Evolutionary conservation across 2,113 vertebrate species (phyloP).

Genomic region (Cyprinodon brontotheroides): DNA sequence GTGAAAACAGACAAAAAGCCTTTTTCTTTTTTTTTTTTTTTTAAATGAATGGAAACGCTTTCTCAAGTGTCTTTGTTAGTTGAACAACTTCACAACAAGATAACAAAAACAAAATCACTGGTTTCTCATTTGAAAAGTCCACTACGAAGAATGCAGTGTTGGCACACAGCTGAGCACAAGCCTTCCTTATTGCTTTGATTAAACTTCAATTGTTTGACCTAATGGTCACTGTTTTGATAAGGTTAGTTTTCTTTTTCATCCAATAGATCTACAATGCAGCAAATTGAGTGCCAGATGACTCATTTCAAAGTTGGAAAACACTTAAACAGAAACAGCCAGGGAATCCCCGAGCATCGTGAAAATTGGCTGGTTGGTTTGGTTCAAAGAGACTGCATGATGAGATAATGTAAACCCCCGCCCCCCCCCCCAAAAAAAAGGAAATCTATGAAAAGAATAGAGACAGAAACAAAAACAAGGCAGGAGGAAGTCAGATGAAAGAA

Average conservation of each 20-base stretch:
- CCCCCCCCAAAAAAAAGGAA: not conserved
- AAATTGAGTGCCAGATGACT: slow-evolving; percentile 20
- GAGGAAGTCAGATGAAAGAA: not conserved
- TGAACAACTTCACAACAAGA: slow-evolving; percentile 30
- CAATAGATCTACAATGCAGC: slow-evolving; percentile 1
- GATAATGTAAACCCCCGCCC: not conserved
- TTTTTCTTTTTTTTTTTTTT: slow-evolving; percentile 26
- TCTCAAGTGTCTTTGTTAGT: slow-evolving; percentile 42
- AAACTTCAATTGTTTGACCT: not conserved
- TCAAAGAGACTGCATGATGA: slow-evolving; percentile 23
- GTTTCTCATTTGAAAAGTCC: slow-evolving; percentile 32
- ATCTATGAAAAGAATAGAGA: not conserved
- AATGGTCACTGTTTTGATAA: slow-evolving; percentile 19
- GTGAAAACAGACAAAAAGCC: not conserved
- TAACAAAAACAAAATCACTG: slow-evolving; percentile 41
- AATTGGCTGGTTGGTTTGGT: slow-evolving; percentile 12
- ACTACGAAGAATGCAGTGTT: slow-evolving; percentile 17
- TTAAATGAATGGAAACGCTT: slow-evolving; percentile 48
- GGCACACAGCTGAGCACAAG: slow-evolving; percentile 12
- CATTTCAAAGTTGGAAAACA: slow-evolving; percentile 37
- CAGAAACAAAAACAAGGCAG: not conserved
- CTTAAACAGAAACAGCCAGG: slow-evolving; percentile 24
- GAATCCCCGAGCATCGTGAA: slow-evolving; percentile 28
- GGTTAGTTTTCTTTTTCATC: slow-evolving; percentile 12
- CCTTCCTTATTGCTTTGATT: not conserved